Evolutionary conservation across 1,140 invertebrate species (phyloP).

Genomic region (Psilanteris sp.): DNA sequence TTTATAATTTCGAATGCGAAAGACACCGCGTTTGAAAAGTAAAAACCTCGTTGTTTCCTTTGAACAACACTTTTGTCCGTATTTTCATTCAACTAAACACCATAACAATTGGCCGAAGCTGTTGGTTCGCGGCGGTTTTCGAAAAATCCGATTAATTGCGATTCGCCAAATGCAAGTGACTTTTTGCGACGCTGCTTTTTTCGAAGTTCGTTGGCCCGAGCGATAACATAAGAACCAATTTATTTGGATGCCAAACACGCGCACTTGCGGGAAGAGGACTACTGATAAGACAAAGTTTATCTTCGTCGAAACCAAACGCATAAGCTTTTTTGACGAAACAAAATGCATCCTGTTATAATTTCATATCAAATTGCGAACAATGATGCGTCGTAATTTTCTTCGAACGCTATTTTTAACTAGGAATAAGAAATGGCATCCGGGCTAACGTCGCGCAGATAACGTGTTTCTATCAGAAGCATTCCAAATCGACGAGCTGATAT

Average conservation of each 20-base stretch:
- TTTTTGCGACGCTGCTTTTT: slow-evolving; percentile 16
- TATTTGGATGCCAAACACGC: slow-evolving; percentile 61
- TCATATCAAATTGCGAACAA: slow-evolving; percentile 47
- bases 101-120: too few species aligned
- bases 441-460: too few species aligned
- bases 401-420: slow-evolving; percentile 6
- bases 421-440: background rate
- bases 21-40: too few species aligned
- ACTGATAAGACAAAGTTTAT: slow-evolving; percentile 64
- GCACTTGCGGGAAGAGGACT: slow-evolving; percentile 50
- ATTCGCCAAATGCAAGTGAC: too few species aligned
- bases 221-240: slow-evolving; percentile 61
- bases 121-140: too few species aligned
- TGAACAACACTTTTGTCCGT: too few species aligned
- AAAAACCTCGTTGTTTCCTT: too few species aligned
- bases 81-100: too few species aligned
- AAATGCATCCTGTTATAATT: slow-evolving; percentile 57
- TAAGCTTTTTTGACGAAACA: slow-evolving; percentile 54
- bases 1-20: too few species aligned
- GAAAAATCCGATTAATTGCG: too few species aligned
- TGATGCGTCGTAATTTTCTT: background rate
- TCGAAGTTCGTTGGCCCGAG: slow-evolving; percentile 49
- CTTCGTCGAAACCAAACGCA: slow-evolving; percentile 53
- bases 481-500: too few species aligned
- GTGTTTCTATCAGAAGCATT: too few species aligned